Conservation (phyloP, 2,888 invertebrate genomes). For the Xiphydria camelus region DNA sequence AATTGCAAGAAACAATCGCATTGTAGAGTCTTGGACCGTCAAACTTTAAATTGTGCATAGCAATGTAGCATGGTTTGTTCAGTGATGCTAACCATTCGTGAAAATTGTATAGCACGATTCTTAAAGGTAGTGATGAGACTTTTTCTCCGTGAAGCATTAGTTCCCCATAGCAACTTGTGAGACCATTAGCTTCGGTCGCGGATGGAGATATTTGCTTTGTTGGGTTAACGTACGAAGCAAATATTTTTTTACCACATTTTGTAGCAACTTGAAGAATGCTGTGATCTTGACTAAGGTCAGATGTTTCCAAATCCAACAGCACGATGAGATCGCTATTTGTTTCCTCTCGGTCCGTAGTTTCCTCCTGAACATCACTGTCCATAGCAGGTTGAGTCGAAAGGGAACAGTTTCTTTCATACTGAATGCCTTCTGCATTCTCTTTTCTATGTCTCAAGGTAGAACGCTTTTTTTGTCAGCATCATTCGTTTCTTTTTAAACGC, state of each 20-base stretch:
- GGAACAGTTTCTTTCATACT: slow-evolving; percentile 15
- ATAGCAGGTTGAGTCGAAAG: slow-evolving; percentile 14
- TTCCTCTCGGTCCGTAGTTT: too few relatives aligned
- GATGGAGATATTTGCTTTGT: background rate
- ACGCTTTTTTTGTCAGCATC: slow-evolving; percentile 14
- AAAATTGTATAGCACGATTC: background rate
- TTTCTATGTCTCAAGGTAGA: slow-evolving; percentile 15
- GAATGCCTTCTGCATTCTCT: slow-evolving; percentile 17
- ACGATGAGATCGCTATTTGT: slow-evolving; percentile 4
- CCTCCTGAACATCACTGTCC: slow-evolving; percentile 2
- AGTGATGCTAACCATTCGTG: background rate
- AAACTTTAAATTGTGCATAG: background rate
- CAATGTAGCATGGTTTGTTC: background rate
- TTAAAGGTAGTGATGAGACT: background rate
- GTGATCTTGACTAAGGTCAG: slow-evolving; percentile 11
- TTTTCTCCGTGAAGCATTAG: background rate
- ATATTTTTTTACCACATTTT: slow-evolving; percentile 7
- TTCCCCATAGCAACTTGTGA: background rate
- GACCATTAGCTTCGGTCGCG: background rate
- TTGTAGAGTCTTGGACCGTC: background rate
- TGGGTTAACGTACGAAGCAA: slow-evolving; percentile 2
- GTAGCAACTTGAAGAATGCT: slow-evolving; percentile 24
- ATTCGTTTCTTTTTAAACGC: slow-evolving; percentile 14
- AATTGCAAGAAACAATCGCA: background rate
- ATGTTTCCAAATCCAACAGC: slow-evolving; percentile 22